Evolutionary conservation across 1,140 invertebrate genomes (phyloP).

Genomic region (Drosophila parabipectinata): DNA sequence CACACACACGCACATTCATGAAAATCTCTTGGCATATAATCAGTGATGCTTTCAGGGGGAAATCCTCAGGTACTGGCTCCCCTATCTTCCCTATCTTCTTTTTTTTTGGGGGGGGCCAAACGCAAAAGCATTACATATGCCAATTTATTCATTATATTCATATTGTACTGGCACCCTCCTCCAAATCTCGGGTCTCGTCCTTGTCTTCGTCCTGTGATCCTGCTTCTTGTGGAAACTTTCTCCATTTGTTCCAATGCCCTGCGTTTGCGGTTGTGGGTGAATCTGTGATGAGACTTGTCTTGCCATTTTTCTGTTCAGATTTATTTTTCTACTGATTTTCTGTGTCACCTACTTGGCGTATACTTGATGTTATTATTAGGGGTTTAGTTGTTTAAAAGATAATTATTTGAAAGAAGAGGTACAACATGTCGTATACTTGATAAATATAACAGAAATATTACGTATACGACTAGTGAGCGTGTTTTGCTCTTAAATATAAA

Average conservation of each 20-base stretch:
- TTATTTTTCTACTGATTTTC: neutral
- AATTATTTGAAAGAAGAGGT: no score
- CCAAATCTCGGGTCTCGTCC: neutral
- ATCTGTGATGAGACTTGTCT: neutral
- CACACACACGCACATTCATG: conserved; percentile 41
- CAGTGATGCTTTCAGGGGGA: conserved; percentile 72
- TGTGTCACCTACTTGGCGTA: neutral
- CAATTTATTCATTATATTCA: conserved; percentile 82
- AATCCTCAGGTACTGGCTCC: conserved; percentile 62
- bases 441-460: neutral
- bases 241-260: conserved; percentile 59
- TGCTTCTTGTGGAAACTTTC: conserved; percentile 46
- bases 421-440: neutral
- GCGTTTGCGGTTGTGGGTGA: neutral
- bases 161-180: conserved; percentile 48
- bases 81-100: neutral
- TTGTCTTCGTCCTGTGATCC: neutral
- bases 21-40: conserved; percentile 76
- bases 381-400: no score
- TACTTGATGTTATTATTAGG: no score
- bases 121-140: conserved; percentile 75
- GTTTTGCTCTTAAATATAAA: neutral
- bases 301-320: neutral
- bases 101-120: neutral
- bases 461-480: neutral